These are phyloP conservation scores for Drosophila borealis DNA, from an alignment of 2,888 invertebrate species.

Conservation along the genomic window DNA sequence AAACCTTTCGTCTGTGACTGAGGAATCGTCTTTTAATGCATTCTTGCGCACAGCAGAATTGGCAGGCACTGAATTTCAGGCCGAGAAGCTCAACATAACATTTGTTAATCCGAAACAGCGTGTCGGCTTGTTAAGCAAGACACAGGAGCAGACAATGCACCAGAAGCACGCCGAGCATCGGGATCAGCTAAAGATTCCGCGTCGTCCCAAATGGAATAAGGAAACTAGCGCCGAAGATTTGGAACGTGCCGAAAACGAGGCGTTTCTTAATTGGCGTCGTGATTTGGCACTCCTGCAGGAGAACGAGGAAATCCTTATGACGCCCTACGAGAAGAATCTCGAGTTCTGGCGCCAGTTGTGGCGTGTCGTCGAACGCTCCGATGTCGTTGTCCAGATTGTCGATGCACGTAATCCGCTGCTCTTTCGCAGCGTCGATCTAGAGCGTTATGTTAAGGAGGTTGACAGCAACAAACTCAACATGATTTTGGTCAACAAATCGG, in stretches of 20 bases:
- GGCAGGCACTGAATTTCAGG: conserved; percentile 96
- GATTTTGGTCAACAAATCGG: conserved; percentile 97
- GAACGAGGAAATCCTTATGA: conserved; percentile 92
- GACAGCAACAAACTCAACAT: conserved; percentile 90
- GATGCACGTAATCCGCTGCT: conserved; percentile 98
- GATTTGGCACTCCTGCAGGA: conserved; percentile 92
- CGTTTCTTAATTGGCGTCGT: conserved; percentile 96
- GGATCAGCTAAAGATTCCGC: conserved; percentile 91
- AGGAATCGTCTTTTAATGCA: conserved; percentile 98
- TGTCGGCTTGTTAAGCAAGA: conserved; percentile 87
- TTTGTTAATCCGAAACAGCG: conserved; percentile 89
- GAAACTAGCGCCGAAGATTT: conserved; percentile 92
- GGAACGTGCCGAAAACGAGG: conserved; percentile 90
- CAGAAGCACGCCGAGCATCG: conserved; percentile 87
- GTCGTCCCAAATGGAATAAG: conserved; percentile 93
- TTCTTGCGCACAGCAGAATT: conserved; percentile 97
- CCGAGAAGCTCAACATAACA: conserved; percentile 94
- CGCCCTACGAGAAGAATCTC: conserved; percentile 98
- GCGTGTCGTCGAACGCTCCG: conserved; percentile 98
- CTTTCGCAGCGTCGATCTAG: conserved; percentile 96
- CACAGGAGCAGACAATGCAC: conserved; percentile 86
- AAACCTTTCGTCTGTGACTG: conserved; percentile 96
- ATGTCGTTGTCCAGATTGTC: conserved; percentile 96
- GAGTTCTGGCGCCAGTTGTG: conserved; percentile 99
- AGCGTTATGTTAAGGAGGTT: conserved; percentile 93